Evolutionary conservation across 1,140 invertebrate species (phyloP).

Genomic region (Dendroctonus ponderosae): DNA sequence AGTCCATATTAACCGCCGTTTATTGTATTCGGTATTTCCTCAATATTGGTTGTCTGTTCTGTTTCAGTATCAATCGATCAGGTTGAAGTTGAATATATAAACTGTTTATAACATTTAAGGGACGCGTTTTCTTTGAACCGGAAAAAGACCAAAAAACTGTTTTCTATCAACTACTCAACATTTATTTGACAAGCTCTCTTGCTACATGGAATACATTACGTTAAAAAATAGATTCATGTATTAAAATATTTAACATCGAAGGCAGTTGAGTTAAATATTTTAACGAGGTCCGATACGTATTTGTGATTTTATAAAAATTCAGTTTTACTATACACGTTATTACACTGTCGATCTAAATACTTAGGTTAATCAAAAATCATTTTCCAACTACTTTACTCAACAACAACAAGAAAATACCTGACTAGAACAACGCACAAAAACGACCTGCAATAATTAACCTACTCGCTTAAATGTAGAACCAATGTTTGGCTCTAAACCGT

Average conservation of each 20-base stretch:
- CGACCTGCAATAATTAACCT: too few species aligned
- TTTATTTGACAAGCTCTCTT: conserved; percentile 31
- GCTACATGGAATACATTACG: conserved; percentile 6
- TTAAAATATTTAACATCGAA: conserved; percentile 34
- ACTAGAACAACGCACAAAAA: too few species aligned
- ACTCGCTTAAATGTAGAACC: conserved; percentile 47
- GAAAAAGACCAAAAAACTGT: too few species aligned
- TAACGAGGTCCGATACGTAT: conserved; percentile 9
- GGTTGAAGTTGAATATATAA: conserved; percentile 17
- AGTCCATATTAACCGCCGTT: not conserved
- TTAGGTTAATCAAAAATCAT: too few species aligned
- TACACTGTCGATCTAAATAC: too few species aligned
- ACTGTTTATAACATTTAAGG: conserved; percentile 14
- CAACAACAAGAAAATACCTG: too few species aligned
- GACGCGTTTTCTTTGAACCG: not conserved
- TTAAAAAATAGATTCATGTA: conserved; percentile 8
- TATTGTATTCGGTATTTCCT: conserved; percentile 1
- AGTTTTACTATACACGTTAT: conserved; percentile 1
- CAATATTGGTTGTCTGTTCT: not conserved
- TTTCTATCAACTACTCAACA: conserved; percentile 20
- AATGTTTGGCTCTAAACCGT: conserved; percentile 57
- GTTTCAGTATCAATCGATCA: conserved; percentile 13
- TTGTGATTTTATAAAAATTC: conserved; percentile 10
- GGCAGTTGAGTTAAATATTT: conserved; percentile 30
- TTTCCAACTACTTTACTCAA: too few species aligned